These are phyloP conservation scores for Mesitornis unicolor DNA, from an alignment of 2,113 vertebrate genomes.

Conservation along the genomic window DNA sequence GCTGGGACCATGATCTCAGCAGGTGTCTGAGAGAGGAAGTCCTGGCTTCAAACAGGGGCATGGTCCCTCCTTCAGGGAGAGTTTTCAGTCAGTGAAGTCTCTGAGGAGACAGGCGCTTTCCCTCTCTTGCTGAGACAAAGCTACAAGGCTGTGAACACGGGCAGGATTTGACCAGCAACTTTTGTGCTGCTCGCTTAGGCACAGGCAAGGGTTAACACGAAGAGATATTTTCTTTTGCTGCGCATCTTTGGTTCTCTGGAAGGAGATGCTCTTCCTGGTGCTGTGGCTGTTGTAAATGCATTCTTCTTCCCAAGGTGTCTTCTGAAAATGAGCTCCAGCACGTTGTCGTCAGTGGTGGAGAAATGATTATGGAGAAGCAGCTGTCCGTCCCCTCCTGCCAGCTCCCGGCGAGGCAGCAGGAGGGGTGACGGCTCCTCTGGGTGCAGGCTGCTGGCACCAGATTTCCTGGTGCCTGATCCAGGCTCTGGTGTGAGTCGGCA, in stretches of 20 bases:
- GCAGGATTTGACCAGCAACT: background rate
- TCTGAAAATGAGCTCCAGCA: slow-evolving; percentile 37
- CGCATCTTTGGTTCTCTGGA: slow-evolving; percentile 4
- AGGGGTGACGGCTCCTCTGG: slow-evolving; percentile 43
- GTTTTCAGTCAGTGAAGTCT: background rate
- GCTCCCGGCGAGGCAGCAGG: slow-evolving; percentile 7
- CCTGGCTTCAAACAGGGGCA: background rate
- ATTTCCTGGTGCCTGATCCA: background rate
- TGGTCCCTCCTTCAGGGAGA: background rate
- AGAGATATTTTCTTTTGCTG: slow-evolving; percentile 7
- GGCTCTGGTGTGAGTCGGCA: background rate
- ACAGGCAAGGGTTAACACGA: slow-evolving; percentile 27
- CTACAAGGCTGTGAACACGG: background rate
- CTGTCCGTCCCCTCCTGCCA: slow-evolving; percentile 55
- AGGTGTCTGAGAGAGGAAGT: background rate
- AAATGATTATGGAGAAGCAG: slow-evolving; percentile 66
- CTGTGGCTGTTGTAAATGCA: slow-evolving; percentile 8
- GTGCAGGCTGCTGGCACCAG: slow-evolving; percentile 45
- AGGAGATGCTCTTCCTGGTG: slow-evolving; percentile 31
- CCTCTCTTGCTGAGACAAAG: background rate
- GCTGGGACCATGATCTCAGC: background rate
- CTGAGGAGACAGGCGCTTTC: background rate
- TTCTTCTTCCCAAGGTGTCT: slow-evolving; percentile 63
- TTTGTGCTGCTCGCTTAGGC: background rate
- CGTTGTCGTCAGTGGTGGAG: slow-evolving; percentile 9